Percentiles rank a stretch among this genome's conserved stretches.
phyloP scores from a whole-genome alignment of 2,797 vertebrate genomes.

The Crenichthys baileyi region DNA sequence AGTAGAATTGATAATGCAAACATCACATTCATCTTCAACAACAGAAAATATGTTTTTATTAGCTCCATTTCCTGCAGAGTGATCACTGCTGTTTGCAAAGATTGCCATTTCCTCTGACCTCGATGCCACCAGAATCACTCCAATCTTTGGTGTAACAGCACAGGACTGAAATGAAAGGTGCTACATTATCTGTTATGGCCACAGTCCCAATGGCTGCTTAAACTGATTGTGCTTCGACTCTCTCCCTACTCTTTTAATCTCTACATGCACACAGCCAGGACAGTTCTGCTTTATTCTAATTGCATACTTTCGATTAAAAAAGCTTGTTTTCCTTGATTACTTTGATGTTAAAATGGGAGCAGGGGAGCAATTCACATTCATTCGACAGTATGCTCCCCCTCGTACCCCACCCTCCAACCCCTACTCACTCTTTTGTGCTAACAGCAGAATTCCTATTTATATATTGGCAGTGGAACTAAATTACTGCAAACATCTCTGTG shows the following conservation, averaged over 20 bases:
- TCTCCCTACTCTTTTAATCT: constrained; percentile 71
- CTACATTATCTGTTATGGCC: constrained; percentile 68
- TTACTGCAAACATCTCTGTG: constrained; percentile 84
- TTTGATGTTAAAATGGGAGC: constrained; percentile 86
- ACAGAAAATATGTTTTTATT: constrained; percentile 31
- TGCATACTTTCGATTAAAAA: constrained; percentile 86
- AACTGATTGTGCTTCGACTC: constrained; percentile 61
- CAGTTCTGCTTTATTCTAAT: constrained; percentile 84
- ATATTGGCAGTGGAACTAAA: constrained; percentile 85
- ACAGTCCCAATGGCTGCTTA: constrained; percentile 59
- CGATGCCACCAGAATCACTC: constrained; percentile 46
- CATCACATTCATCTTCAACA: constrained; percentile 15
- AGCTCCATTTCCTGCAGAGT: constrained; percentile 10
- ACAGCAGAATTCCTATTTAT: constrained; percentile 85
- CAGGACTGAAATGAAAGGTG: constrained; percentile 63
- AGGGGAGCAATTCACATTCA: constrained; percentile 84
- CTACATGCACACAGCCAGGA: constrained; percentile 69
- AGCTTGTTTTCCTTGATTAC: constrained; percentile 88
- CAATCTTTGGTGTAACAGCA: constrained; percentile 51
- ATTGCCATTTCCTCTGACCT: constrained; percentile 38
- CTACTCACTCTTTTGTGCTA: constrained; percentile 79
- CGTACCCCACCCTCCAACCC: constrained; percentile 44
- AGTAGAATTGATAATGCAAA: constrained; percentile 1
- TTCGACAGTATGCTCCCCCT: constrained; percentile 71
- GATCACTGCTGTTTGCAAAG: constrained; percentile 30